Base-by-base conservation (phyloP, 1,140 invertebrate species). In the Pogonognathellus flavescens region DNA sequence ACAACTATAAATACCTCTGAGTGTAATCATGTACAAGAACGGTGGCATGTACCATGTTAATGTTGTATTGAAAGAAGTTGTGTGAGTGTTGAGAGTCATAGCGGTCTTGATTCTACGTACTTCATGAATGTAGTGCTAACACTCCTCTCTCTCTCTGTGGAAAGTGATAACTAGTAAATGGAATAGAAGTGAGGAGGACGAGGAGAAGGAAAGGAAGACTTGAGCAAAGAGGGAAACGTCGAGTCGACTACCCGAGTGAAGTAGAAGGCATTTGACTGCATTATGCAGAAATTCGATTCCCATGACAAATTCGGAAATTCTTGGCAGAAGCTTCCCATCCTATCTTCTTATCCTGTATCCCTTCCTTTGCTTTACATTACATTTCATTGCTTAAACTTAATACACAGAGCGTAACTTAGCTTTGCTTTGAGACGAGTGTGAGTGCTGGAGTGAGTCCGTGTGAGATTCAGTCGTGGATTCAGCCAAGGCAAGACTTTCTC, bases 221-320 rank as follows among this genome's bases (percentile, higher is more conserved):
- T 9, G 11, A 11, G 60, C 10, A 50, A 6, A 76, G 9, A n/a
- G 31, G 41, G 11, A 18, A 50, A 4, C 14, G 13, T n/a, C n/a
- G 31, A 76, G 14, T 76, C 25, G 25, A 76, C 16, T 25, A 16
- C 31, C 16, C 70, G 9, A 76, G 41, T n/a, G 16, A 50, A 49
- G 70, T 76, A 70, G 66, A 70, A 70, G 66, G 25, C 22, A 76
- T 76, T 76, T 76, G 70, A 50, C 70, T 76, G 70, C 70, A 76
- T 76, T 76, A 76, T 76, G 70, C 70, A 76, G 70, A 76, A 76
- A 76, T 76, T 76, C 70, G 70, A 76, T 41, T 76, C 70, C 70
- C 70, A 76, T 76, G 70, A 76, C 70, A 76, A 76, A 76, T 76
- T 76, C 70, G 70, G 70, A 76, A 76, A 76, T 76, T 76, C 70